Evolutionary conservation across 2,113 vertebrate genomes (phyloP), one percentile per base, ranked within the genome.

Genomic region (Mesitornis unicolor): DNA sequence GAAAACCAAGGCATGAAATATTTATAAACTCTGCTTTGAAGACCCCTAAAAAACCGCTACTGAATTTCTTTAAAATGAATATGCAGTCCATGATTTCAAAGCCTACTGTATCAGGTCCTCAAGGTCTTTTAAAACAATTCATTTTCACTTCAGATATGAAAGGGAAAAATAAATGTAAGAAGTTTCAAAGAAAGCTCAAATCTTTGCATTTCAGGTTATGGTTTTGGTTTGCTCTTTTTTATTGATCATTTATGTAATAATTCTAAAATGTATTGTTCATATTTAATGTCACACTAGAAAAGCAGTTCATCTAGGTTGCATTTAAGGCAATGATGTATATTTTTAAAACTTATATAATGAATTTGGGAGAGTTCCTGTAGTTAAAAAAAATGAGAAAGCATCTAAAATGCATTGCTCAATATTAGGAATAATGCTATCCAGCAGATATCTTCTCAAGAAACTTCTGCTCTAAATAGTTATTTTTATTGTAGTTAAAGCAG

Each of bases 11-110:
- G 60, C 93, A 97, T 95, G 71, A 95, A 97, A 97, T 94, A 98
- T 97, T 97, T 96, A 97, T 97, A 97, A 98, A 97, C 71, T 93
- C 76, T 93, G 53, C 90, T 97, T 96, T 96, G 96, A 98, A 96
- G 95, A 96, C 85, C 84, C 69, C 95, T 90, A 94, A 73, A 86
- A 94, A 93, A 80, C 47, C 87, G 87, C 81, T 67, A 59, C 90
- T 76, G 92, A 96, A 43, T 93, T 86, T 87, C 93, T 97, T 96
- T 97, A 95, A 95, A 90, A 98, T 96, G 89, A 97, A 98, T 94
- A 93, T 45, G 53, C 97, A 92, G 95, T 61, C 90, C 61, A 53
- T 43, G 7, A 95, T 93, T 96, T 94, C 96, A 95, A 94, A 97
- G 95, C 97, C 79, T 91, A 89, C 89, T 87, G 50, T 95, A 96